A percentile compares a stretch with the other conserved stretches of the same genome.
phyloP scores from a whole-genome alignment of 2,113 vertebrate species.

The Rallus limicola region DNA sequence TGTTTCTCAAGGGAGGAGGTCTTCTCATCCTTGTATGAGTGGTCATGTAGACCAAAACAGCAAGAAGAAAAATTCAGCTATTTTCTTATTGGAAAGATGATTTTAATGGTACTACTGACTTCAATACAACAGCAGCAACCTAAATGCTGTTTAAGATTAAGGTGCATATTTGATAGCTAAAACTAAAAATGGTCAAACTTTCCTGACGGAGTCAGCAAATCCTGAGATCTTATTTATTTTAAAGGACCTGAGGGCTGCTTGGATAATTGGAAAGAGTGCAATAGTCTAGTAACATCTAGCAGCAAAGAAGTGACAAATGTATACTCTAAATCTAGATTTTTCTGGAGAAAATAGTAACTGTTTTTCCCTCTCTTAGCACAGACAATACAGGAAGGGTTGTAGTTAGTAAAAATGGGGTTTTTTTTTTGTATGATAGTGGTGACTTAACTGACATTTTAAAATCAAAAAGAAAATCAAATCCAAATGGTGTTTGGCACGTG shows the following conservation, averaged over 20 bases:
- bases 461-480: conserved; percentile 1
- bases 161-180: not conserved
- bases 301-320: conserved; percentile 16
- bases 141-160: conserved; percentile 31
- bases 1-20: accelerated
- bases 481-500: conserved; percentile 46
- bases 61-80: not conserved
- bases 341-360: conserved; percentile 32
- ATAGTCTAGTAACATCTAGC: conserved; percentile 7
- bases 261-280: conserved; percentile 58
- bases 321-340: conserved; percentile 19
- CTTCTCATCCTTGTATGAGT: not conserved
- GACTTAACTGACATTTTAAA: conserved; percentile 30
- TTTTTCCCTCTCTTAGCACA: conserved; percentile 23
- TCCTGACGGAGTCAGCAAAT: conserved; percentile 58
- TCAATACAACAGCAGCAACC: not conserved
- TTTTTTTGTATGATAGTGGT: conserved; percentile 38
- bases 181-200: conserved; percentile 31
- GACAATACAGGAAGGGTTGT: not conserved
- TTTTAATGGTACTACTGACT: not conserved
- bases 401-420: conserved; percentile 24
- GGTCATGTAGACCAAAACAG: not conserved
- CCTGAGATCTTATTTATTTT: conserved; percentile 55
- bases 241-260: conserved; percentile 43
- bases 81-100: not conserved